These are phyloP conservation scores for Callochromis pleurospilus DNA, from an alignment of 2,113 vertebrate genomes.

Conservation along the genomic window DNA sequence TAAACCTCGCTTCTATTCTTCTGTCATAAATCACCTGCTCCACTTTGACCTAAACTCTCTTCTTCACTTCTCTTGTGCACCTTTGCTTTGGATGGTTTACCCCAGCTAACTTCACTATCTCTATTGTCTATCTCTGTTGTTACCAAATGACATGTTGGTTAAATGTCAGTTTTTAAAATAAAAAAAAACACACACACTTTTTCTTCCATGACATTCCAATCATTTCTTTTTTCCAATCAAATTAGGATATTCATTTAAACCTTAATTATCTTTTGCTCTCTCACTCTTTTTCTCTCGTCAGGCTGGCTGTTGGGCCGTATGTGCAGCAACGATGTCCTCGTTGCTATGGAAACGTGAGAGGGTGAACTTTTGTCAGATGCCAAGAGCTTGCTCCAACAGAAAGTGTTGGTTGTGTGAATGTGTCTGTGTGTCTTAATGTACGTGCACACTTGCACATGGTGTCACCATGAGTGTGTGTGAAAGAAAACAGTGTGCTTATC, in stretches of 20 bases:
- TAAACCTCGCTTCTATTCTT: not conserved
- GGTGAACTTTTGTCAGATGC: slow-evolving; percentile 64
- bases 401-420: not conserved
- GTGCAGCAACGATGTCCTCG: slow-evolving; percentile 35
- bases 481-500: slow-evolving; percentile 51
- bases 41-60: not conserved
- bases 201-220: not conserved
- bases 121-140: not conserved
- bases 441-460: not conserved
- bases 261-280: not conserved
- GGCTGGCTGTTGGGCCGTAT: slow-evolving; percentile 8
- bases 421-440: not conserved
- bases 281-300: not conserved
- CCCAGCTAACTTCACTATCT: not conserved
- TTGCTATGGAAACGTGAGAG: slow-evolving; percentile 60
- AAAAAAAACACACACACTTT: not conserved
- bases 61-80: not conserved
- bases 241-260: slow-evolving; percentile 20
- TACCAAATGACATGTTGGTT: not conserved
- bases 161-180: slow-evolving; percentile 4
- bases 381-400: slow-evolving; percentile 47
- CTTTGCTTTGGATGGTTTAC: not conserved
- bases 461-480: not conserved
- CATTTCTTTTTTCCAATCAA: not conserved
- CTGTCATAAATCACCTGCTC: not conserved